Evolutionary conservation across 2,113 vertebrate species (phyloP).

Genomic region (Microtus montanus): DNA sequence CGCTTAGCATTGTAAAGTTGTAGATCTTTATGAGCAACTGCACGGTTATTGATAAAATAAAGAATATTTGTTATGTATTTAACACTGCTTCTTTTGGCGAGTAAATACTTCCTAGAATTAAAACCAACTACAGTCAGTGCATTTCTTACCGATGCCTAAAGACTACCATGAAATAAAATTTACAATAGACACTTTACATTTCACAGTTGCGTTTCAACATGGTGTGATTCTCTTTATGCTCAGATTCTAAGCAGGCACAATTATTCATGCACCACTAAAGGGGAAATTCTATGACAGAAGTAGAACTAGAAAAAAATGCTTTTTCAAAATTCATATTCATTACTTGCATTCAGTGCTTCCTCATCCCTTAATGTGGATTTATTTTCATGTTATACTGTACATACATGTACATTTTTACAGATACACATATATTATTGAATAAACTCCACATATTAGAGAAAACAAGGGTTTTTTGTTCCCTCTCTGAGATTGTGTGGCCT

Average conservation of each 20-base stretch:
- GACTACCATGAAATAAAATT: not conserved
- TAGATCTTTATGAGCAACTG: not conserved
- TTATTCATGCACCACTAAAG: not conserved
- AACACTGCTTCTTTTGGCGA: not conserved
- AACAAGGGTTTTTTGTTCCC: not conserved
- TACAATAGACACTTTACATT: not conserved
- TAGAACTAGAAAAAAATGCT: not conserved
- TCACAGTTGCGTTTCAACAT: not conserved
- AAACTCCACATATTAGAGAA: not conserved
- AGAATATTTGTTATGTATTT: not conserved
- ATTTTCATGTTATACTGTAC: not conserved
- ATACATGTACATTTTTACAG: not conserved
- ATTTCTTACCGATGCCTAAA: not conserved
- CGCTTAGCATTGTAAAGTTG: not conserved
- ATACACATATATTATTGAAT: not conserved
- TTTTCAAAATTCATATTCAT: not conserved
- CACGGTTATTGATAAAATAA: not conserved
- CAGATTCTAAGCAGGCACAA: not conserved
- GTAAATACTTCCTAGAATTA: not conserved
- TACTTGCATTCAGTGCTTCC: not conserved
- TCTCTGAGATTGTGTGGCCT: not conserved
- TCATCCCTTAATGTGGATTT: rapidly evolving
- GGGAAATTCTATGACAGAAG: not conserved
- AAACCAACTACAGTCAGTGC: not conserved
- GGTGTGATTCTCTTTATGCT: not conserved